Evolutionary conservation across 2,888 invertebrate species (phyloP), one percentile per base, ranked within the genome.

Genomic region (Pachydiplax longipennis): DNA sequence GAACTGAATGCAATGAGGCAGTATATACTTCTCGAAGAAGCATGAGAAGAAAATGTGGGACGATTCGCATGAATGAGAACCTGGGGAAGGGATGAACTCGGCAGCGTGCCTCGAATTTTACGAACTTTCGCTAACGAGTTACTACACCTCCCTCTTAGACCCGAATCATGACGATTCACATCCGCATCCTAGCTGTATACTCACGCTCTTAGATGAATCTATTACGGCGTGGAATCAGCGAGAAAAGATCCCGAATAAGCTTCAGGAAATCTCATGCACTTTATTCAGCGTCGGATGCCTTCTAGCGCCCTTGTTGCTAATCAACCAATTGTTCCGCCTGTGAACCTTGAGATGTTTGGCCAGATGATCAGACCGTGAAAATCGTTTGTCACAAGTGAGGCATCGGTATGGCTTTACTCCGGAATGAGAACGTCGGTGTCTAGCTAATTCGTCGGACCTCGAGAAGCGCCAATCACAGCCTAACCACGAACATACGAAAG

Each of bases 331-430:
- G 61, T 94, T 95, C 91, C 97, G 95, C 83, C 97, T 96, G 93
- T 98, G 98, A 12, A 98, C 97, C 92, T 97, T 98, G 25, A 97
- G 96, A 94, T 99, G 99, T 94, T 99, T 99, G 44, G 98, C 96
- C 91, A 99, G 95, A 94, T 99, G 99, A 94, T 99, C 99, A 48
- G 98, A 98, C 44, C 99, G 95, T 0, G 98, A 97, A 94, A 99
- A 99, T 91, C 97, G 95, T 94, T 99, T 99, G 90, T 96, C 95
- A 94, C 99, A 99, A 92, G 97, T 96, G 91, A 96, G 95, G 94
- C 99, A 99, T 91, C 97, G 96, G 94, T 99, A 99, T 0, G 99
- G 99, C 94, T 99, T 99, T 91, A 98, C 96, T 0, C 99, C 99
- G 0, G 98, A 98, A 94, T 99, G 99, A n/a, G 98, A 98, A 92